Base-by-base conservation (phyloP, 2,113 vertebrate species). In the Nannospalax galili region DNA sequence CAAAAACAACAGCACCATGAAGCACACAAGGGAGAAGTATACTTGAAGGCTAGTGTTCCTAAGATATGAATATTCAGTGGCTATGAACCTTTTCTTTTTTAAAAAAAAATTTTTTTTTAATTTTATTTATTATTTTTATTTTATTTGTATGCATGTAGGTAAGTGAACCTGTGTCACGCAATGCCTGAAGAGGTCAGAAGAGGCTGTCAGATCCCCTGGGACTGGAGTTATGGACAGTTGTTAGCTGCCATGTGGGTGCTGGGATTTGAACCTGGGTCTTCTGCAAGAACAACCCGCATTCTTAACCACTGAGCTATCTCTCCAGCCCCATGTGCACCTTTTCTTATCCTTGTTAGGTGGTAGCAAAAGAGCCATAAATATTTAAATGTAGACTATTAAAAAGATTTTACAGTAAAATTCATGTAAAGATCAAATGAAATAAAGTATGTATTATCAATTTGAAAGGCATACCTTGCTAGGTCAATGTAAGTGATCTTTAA, bases 331-430 rank as follows among this genome's bases (percentile, higher is more conserved):
- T n/a, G n/a, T n/a, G n/a, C n/a, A 81, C 14, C 77, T 37, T 92
- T 81, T 74, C 69, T 45, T 92, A 81, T 56, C 85, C 89, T 88
- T 81, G 19, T 73, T 93, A 90, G 75, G 17, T 82, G 58, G 30
- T 60, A 65, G 45, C 40, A 62, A 73, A 94, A 84, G 52, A 75
- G 69, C 24, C 56, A 24, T 92, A 84, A 81, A 86, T 70, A 75
- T 89, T 91, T 91, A 84, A 97, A 67, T 82, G 79, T 40, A 69
- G 58, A 73, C 75, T 52, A 94, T 93, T 58, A 80, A 75, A 78
- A 14, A 70, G 37, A 95, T 80, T 92, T 92, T 72, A 89, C 37
- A 64, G 62, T 86, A 77, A 96, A 92, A 80, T 90, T 80, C 17
- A 84, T 89, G 45, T 75, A 94, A 95, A 60, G 72, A 79, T 73